Conservation (phyloP, 2,888 invertebrate genomes). For the Myathropa florea region DNA sequence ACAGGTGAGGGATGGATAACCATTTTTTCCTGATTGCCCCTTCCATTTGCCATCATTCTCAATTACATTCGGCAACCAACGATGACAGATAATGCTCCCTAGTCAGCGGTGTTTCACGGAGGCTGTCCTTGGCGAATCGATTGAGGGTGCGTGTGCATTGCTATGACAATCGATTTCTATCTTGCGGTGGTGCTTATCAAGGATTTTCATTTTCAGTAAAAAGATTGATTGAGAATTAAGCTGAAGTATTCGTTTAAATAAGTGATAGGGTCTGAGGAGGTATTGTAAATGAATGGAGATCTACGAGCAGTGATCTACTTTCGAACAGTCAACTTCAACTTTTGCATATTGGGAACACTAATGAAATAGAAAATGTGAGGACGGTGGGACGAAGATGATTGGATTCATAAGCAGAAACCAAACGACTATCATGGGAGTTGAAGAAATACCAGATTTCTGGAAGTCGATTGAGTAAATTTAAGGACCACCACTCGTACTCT, state of each 20-base stretch:
- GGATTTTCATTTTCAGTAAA: neutral
- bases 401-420: too few relatives aligned
- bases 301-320: too few relatives aligned
- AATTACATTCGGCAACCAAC: conserved; percentile 28
- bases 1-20: neutral
- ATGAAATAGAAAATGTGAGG: too few relatives aligned
- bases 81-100: conserved; percentile 11
- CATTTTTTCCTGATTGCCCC: neutral
- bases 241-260: neutral
- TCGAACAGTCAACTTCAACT: too few relatives aligned
- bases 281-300: neutral
- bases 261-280: neutral
- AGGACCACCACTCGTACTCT: too few relatives aligned
- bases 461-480: too few relatives aligned
- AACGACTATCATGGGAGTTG: too few relatives aligned
- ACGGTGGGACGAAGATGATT: too few relatives aligned
- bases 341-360: too few relatives aligned
- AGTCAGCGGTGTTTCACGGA: neutral
- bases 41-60: conserved; percentile 26
- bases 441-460: too few relatives aligned
- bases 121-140: neutral
- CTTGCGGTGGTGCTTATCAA: neutral
- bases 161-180: neutral
- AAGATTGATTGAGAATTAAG: conserved; percentile 8
- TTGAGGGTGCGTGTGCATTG: neutral